Evolutionary conservation across 2,113 vertebrate species (phyloP).

Genomic region (Morone saxatilis): DNA sequence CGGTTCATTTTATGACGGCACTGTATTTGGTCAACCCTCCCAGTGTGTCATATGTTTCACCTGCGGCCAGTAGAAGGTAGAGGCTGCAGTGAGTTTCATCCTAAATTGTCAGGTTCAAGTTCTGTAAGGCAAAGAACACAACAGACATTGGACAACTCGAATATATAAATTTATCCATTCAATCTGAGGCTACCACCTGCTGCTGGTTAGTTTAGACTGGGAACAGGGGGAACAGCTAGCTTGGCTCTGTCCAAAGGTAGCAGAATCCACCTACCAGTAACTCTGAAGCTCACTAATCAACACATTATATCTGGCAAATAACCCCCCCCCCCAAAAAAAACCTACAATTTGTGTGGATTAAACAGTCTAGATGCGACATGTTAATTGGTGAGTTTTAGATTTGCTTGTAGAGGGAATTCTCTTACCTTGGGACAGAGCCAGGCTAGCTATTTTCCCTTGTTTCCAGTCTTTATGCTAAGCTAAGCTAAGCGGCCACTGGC

Average conservation of each 20-base stretch:
- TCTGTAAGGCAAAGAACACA: background rate
- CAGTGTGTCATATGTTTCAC: background rate
- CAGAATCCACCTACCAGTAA: background rate
- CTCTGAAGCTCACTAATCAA: background rate
- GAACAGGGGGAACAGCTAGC: background rate
- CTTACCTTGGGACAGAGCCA: background rate
- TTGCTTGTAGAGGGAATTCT: background rate
- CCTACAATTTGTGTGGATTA: too few species aligned
- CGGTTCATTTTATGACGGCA: background rate
- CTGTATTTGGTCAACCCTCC: background rate
- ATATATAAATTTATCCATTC: background rate
- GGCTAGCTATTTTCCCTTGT: background rate
- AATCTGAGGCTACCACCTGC: background rate
- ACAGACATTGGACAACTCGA: background rate
- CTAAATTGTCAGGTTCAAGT: background rate
- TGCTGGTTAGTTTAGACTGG: background rate
- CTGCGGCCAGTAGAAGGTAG: background rate
- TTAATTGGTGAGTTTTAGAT: conserved; percentile 1
- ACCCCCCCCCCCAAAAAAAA: too few species aligned
- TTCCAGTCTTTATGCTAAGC: background rate
- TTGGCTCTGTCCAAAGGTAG: background rate
- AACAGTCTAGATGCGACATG: background rate
- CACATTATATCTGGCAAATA: too few species aligned
- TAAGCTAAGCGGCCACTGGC: background rate
- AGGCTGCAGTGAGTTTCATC: background rate